These are phyloP conservation scores for Cephus pygmeus DNA, from an alignment of 2,888 invertebrate species.

Conservation along the genomic window DNA sequence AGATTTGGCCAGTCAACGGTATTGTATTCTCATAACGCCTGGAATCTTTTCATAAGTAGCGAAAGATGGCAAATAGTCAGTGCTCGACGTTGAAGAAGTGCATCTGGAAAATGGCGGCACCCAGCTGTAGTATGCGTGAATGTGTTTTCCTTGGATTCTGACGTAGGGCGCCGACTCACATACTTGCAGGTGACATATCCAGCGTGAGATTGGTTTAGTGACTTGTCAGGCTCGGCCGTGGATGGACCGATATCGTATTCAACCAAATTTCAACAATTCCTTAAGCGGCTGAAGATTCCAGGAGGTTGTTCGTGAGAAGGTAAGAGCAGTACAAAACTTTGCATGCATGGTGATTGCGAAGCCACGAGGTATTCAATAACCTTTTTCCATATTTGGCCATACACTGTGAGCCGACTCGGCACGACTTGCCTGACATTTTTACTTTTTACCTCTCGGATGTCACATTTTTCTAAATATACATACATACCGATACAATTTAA, in stretches of 20 bases:
- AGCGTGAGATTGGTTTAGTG: conserved; percentile 14
- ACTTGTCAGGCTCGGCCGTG: conserved; percentile 14
- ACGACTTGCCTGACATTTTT: neutral
- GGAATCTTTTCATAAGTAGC: neutral
- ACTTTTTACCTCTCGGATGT: neutral
- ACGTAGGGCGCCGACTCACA: neutral
- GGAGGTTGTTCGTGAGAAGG: neutral
- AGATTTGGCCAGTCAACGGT: neutral
- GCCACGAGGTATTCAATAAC: conserved; percentile 1
- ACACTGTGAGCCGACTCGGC: neutral
- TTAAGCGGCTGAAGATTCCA: neutral
- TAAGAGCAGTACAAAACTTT: neutral
- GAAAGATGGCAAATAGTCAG: neutral
- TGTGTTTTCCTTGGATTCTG: neutral
- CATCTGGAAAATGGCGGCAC: conserved; percentile 1
- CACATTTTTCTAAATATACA: neutral
- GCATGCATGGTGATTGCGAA: neutral
- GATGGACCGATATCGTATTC: conserved; percentile 3
- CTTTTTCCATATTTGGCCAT: conserved; percentile 19
- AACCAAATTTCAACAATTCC: neutral
- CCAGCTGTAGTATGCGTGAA: conserved; percentile 1
- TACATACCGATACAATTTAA: neutral
- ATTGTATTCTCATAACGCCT: neutral
- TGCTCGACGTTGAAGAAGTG: neutral
- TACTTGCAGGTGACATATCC: conserved; percentile 2